Percentiles rank a stretch among this genome's conserved stretches.
These are phyloP conservation scores for Cyaniris semiargus DNA, from an alignment of 2,888 invertebrate genomes.

Conservation along the genomic window DNA sequence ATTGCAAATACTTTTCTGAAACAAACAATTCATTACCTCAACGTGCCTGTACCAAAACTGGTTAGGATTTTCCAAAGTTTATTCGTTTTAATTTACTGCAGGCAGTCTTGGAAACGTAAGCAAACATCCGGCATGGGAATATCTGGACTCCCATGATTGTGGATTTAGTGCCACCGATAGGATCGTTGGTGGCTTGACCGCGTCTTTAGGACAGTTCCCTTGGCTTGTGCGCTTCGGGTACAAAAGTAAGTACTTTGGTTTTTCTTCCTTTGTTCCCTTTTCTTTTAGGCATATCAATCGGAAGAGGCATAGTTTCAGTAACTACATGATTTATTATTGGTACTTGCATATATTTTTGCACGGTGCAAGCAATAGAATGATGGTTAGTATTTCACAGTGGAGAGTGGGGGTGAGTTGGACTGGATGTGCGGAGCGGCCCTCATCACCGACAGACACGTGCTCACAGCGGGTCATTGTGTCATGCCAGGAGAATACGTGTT, in stretches of 20 bases:
- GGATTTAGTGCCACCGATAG: constrained; percentile 79
- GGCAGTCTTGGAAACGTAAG: constrained; percentile 37
- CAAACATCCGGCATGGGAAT: constrained; percentile 71
- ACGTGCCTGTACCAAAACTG: background rate
- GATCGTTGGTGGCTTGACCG: constrained; percentile 82
- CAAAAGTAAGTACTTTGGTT: constrained; percentile 46
- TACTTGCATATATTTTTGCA: background rate
- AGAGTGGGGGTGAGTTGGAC: constrained; percentile 53
- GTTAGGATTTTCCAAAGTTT: background rate
- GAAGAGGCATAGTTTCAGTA: background rate
- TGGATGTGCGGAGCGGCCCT: constrained; percentile 79
- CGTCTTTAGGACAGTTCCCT: constrained; percentile 82
- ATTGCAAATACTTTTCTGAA: background rate
- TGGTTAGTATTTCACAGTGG: constrained; percentile 38
- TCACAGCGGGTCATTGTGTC: constrained; percentile 82
- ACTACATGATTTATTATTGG: background rate
- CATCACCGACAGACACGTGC: constrained; percentile 70
- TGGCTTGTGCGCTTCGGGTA: constrained; percentile 83
- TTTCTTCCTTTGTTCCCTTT: background rate
- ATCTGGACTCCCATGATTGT: constrained; percentile 73
- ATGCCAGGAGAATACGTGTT: constrained; percentile 59
- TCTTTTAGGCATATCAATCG: background rate
- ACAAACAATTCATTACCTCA: background rate
- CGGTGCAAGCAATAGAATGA: background rate
- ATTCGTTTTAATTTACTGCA: background rate